Evolutionary conservation across 2,797 vertebrate species (phyloP).

Genomic region (Lithobates pipiens): DNA sequence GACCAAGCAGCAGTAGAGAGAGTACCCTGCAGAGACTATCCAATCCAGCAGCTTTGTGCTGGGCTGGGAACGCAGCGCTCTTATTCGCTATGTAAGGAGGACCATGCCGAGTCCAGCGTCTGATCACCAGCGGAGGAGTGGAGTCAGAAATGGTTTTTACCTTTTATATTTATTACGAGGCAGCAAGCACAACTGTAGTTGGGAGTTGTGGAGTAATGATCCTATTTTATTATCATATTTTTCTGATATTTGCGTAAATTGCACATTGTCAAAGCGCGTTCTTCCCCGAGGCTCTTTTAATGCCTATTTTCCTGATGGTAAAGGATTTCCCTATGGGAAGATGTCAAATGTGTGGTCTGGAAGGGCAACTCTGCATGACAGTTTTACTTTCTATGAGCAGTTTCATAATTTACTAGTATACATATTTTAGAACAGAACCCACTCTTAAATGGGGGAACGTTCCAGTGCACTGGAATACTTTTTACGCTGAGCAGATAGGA

Average conservation of each 20-base stretch:
- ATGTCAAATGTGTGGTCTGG: no score
- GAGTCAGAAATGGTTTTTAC: background rate
- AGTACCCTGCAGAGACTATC: background rate
- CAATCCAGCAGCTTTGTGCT: background rate
- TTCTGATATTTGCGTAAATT: conserved; percentile 20
- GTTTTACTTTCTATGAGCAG: no score
- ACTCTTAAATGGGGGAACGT: no score
- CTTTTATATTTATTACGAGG: conserved; percentile 8
- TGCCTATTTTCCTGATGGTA: background rate
- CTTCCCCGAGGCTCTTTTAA: background rate
- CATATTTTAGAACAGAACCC: no score
- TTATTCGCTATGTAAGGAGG: background rate
- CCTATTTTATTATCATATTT: background rate
- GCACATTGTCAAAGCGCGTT: conserved; percentile 9
- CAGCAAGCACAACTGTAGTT: conserved; percentile 5
- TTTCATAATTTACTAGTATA: no score
- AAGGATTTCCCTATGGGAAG: no score
- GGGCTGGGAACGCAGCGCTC: background rate
- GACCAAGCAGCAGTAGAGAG: conserved; percentile 89
- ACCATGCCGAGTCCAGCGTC: background rate
- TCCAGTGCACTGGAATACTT: no score
- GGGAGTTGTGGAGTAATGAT: background rate
- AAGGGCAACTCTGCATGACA: no score
- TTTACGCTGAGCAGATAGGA: no score
- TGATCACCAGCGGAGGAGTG: conserved; percentile 6